phyloP scores from a whole-genome alignment of 2,113 vertebrate species.

The Malurus cyaneus region DNA sequence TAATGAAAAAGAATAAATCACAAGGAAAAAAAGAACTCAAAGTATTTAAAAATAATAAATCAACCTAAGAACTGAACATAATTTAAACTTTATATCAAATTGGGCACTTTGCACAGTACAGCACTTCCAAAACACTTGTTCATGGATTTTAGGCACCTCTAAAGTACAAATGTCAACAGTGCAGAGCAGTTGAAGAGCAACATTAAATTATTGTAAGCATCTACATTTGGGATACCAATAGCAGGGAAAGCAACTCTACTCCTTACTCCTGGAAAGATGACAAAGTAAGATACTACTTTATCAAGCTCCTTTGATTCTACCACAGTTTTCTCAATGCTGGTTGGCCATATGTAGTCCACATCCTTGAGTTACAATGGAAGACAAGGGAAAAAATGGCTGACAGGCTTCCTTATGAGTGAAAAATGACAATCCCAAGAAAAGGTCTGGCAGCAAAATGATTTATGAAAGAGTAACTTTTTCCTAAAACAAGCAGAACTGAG shows the following conservation, averaged over 20 bases:
- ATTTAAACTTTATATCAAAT: not conserved
- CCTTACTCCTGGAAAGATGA: not conserved
- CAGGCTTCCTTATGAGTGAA: not conserved
- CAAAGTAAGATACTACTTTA: not conserved
- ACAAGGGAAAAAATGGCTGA: not conserved
- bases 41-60: not conserved
- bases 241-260: not conserved
- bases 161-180: not conserved
- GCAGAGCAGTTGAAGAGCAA: not conserved
- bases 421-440: not conserved
- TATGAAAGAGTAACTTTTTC: not conserved
- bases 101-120: not conserved
- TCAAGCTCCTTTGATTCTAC: not conserved
- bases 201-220: not conserved
- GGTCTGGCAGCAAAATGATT: not conserved
- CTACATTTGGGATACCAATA: not conserved
- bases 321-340: not conserved
- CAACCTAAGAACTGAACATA: not conserved
- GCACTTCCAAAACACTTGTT: not conserved
- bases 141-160: not conserved
- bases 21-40: not conserved
- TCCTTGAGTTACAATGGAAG: not conserved
- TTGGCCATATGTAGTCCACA: not conserved
- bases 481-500: not conserved
- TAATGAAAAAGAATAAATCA: not conserved